Conservation (phyloP, 1,140 invertebrate species). For the Chrysopa pallens region DNA sequence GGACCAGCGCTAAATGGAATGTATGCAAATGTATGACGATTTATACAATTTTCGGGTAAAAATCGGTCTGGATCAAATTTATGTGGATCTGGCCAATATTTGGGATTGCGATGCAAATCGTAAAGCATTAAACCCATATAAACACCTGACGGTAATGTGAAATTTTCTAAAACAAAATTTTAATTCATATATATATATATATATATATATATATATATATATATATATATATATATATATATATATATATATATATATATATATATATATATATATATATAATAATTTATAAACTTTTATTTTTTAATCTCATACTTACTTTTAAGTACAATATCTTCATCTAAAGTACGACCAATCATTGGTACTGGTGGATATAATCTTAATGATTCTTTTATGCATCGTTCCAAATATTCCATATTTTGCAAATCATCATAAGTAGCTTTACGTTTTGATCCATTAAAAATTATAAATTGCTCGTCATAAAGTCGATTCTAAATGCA, state of each 20-base stretch:
- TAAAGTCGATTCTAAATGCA: conserved; percentile 24
- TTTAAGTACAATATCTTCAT: conserved; percentile 21
- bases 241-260: too few species aligned
- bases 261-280: too few species aligned
- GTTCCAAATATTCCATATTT: conserved; percentile 43
- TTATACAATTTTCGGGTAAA: conserved; percentile 26
- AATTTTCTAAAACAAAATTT: not conserved
- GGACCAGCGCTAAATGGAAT: conserved; percentile 29
- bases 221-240: too few species aligned
- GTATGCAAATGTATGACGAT: conserved; percentile 25
- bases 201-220: too few species aligned
- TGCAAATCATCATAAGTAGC: conserved; percentile 32
- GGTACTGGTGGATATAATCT: conserved; percentile 50
- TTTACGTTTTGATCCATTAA: conserved; percentile 9
- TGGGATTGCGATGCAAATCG: conserved; percentile 39
- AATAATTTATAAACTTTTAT: too few species aligned
- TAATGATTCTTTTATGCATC: conserved; percentile 41
- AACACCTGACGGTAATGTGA: conserved; percentile 3
- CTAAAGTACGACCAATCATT: conserved; percentile 33
- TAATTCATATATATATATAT: too few species aligned
- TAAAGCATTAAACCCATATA: conserved; percentile 20
- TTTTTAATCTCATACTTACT: not conserved
- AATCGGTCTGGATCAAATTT: conserved; percentile 60
- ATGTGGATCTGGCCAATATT: conserved; percentile 50
- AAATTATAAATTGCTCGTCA: conserved; percentile 23